These are phyloP conservation scores for Harmothoe impar DNA, from an alignment of 2,888 invertebrate genomes.

Conservation along the genomic window DNA sequence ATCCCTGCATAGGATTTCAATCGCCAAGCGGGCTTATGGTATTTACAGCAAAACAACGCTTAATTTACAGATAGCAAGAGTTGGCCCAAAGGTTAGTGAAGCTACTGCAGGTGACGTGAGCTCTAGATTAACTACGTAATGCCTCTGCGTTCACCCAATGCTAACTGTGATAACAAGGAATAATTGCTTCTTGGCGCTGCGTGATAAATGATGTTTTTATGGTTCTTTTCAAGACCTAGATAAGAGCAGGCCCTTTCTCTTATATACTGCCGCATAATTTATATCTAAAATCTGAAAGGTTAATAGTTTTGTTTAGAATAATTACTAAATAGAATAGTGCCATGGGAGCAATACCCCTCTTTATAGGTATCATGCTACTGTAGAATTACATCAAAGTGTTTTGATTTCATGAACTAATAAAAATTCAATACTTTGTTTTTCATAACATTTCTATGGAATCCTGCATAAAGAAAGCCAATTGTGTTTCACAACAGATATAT, in stretches of 20 bases:
- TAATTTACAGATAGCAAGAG: slow-evolving; percentile 54
- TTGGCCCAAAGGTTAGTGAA: slow-evolving; percentile 39
- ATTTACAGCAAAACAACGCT: slow-evolving; percentile 15
- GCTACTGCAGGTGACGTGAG: not conserved
- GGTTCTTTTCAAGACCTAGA: not conserved
- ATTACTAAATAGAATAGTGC: not conserved
- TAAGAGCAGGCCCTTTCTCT: not conserved
- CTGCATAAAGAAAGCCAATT: no score
- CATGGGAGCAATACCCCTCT: not conserved
- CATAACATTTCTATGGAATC: no score
- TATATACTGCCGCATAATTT: not conserved
- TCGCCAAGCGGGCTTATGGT: not conserved
- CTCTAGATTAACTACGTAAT: not conserved
- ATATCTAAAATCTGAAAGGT: not conserved
- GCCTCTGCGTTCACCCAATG: not conserved
- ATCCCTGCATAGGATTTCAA: no score
- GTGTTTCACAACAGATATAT: no score
- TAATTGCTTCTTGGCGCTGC: not conserved
- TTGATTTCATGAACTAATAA: no score
- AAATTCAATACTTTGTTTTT: no score
- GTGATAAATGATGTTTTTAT: not conserved
- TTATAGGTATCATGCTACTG: not conserved
- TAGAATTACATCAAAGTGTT: no score
- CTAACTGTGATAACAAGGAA: slow-evolving; percentile 2
- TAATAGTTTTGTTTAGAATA: not conserved